Base-by-base conservation (phyloP, 2,797 vertebrate genomes). In the Sandelia bainsii region DNA sequence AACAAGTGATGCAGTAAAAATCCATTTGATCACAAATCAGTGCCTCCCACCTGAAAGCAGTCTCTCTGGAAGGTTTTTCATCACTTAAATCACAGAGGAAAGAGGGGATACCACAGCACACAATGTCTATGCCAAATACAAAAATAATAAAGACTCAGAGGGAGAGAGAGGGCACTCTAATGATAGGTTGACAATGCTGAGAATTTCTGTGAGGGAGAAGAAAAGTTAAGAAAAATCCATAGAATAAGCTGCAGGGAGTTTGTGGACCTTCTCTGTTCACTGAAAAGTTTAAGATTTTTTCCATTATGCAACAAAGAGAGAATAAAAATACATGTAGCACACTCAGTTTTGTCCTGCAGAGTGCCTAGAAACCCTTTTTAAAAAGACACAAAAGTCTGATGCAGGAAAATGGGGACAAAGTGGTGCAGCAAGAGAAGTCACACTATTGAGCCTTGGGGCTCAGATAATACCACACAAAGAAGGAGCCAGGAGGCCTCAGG, bases 11-110 rank as follows among this genome's bases (percentile, higher is more conserved):
- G 83, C 48, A 1, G 67, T 68, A 77, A 77, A 83, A 86, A 89
- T 76, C 78, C 49, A 54, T 89, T 85, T 86, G 65, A 91, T 91
- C 69, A 60, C 70, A 90, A 83, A 81, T 84, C 80, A 71, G 57
- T 32, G 45, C 69, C 73, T 83, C 72, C 80, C 70, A 90, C 87
- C 86, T 86, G 75, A 87, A 74, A 81, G 57, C 68, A 66, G 72
- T 74, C 73, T 82, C 77, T 80, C 34, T 25, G 39, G 44, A 68
- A 79, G 69, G 73, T 40, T 72, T 81, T 23, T 54, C 32, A 60
- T 76, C 68, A 44, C 57, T 64, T 57, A 42, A 77, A 62, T 60
- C 54, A 27, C 57, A 66, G 74, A 61, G 69, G 23, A 56, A 73
- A 54, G 22, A 40, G 12, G 50, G 58, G 71, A 62, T 37, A 53